Evolutionary conservation across 2,797 vertebrate species (phyloP), one percentile per base, ranked within the genome.

Genomic region (Dermochelys coriacea): DNA sequence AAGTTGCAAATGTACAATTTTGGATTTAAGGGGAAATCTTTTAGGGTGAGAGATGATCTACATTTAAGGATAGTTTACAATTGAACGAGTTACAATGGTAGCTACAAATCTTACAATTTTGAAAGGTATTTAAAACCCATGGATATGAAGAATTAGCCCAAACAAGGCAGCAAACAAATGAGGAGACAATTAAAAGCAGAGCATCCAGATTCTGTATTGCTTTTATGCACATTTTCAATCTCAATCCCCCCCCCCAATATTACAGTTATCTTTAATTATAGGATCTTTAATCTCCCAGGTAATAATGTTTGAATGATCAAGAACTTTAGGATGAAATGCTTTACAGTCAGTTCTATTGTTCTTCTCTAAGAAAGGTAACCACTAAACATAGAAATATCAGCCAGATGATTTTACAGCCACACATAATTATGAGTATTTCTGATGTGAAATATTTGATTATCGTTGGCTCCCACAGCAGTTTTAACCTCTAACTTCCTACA

Each of bases 81-180:
- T 92, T 93, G 97, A 97, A 95, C 57, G 87, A 89, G n/a, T 45
- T 83, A 54, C 81, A 74, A 47, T 75, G 88, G 84, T 92, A 93
- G 91, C 96, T 93, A 88, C 91, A 96, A 96, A 96, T 96, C 95
- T 93, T 93, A 57, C 96, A 95, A 95, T 95, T 94, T 85, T 84
- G 94, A 84, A 93, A 91, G 77, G 81, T 95, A 71, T 95, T 96
- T 94, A 91, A 92, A 94, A 90, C 54, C 19, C 79, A 11, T 55
- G 45, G 84, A 80, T 89, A 93, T 89, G 91, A 95, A 95, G 93
- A 47, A 47, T 75, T 8, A 93, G 94, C 84, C 21, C 96, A 87
- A 93, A 95, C 57, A 74, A 86, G 93, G 19, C 29, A 93, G 57
- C 54, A 91, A 86, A 94, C 41, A 97, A 95, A 95, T 90, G 85